phyloP scores from a whole-genome alignment of 2,113 vertebrate species.

The Parus major region DNA sequence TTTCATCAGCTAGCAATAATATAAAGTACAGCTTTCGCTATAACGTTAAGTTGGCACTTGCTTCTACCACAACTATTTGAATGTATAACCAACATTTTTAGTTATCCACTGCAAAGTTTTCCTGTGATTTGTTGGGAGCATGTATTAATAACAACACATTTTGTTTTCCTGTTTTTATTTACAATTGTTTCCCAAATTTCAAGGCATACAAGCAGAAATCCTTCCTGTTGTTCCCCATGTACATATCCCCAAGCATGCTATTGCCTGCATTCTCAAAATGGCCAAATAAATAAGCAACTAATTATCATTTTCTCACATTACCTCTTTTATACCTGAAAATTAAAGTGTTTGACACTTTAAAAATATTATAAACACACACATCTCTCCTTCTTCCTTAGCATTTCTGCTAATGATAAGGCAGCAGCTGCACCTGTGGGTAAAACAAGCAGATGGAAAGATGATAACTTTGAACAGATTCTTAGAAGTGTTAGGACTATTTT shows the following conservation, averaged over 20 bases:
- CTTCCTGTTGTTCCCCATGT: neutral
- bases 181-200: neutral
- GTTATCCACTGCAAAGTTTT: neutral
- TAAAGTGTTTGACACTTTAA: neutral
- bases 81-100: neutral
- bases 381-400: neutral
- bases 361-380: neutral
- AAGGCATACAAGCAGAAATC: neutral
- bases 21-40: constrained; percentile 19
- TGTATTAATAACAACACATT: neutral
- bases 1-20: constrained; percentile 22
- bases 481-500: neutral
- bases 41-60: neutral
- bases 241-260: neutral
- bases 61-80: neutral
- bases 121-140: neutral
- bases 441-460: neutral
- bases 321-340: neutral
- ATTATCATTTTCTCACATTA: neutral
- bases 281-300: neutral
- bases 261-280: neutral
- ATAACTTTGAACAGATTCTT: neutral
- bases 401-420: neutral
- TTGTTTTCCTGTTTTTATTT: neutral
- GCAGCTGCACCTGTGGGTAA: neutral